Conservation (phyloP, 2,113 vertebrate species). For the Cephalopterus ornatus region DNA sequence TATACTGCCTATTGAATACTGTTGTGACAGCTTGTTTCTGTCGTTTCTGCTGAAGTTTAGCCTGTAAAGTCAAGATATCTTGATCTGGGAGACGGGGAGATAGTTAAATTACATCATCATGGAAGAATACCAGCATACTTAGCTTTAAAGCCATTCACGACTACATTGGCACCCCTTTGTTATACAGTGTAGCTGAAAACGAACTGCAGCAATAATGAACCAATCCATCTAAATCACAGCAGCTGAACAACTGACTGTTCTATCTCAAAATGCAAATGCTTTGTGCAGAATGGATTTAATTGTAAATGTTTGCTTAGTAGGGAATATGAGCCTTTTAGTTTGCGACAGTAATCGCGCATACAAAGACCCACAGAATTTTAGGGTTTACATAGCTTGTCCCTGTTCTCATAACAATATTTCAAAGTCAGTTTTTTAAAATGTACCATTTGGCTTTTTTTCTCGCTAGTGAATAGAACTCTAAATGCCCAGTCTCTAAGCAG, state of each 20-base stretch:
- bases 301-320: constrained; percentile 69
- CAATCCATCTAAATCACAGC: constrained; percentile 67
- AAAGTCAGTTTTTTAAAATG: constrained; percentile 28
- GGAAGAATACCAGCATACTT: constrained; percentile 50
- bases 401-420: constrained; percentile 57
- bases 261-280: constrained; percentile 69
- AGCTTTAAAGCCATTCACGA: constrained; percentile 59
- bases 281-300: constrained; percentile 69
- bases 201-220: constrained; percentile 67
- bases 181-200: constrained; percentile 65
- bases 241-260: constrained; percentile 66
- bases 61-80: constrained; percentile 26
- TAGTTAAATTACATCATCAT: constrained; percentile 54
- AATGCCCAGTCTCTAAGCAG: neutral
- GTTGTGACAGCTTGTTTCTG: constrained; percentile 13
- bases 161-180: constrained; percentile 64
- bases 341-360: constrained; percentile 41
- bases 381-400: constrained; percentile 51
- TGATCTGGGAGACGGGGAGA: neutral
- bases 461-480: constrained; percentile 28
- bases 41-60: neutral
- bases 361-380: constrained; percentile 55
- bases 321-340: constrained; percentile 67
- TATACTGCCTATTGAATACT: neutral
- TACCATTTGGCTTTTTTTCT: constrained; percentile 39